Percentiles rank a stretch among this genome's conserved stretches.
Evolutionary conservation across 2,797 vertebrate species (phyloP).

Genomic region (Carcharodon carcharias): DNA sequence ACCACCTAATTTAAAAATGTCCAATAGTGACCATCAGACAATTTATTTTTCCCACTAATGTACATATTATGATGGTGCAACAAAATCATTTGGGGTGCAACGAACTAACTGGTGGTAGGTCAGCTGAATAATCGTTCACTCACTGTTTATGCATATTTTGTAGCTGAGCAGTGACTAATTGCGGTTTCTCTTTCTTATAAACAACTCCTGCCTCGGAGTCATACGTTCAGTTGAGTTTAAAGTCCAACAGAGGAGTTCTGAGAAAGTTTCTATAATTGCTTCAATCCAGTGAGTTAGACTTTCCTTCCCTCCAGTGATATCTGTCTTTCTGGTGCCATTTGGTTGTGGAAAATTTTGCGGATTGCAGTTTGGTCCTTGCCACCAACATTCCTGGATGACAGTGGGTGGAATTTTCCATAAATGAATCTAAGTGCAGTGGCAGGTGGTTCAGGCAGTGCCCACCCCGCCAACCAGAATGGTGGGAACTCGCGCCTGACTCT

Average conservation of each 20-base stretch:
- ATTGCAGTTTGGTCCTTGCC: neutral
- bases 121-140: neutral
- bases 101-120: neutral
- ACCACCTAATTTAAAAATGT: neutral
- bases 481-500: no score
- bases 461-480: no score
- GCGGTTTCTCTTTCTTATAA: neutral
- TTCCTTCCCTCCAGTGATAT: neutral
- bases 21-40: neutral
- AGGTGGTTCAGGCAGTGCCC: no score
- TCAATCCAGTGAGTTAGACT: neutral
- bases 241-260: neutral
- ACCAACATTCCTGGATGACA: neutral
- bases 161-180: neutral
- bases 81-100: neutral
- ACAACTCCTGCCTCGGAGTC: neutral
- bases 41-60: neutral
- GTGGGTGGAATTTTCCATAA: no score
- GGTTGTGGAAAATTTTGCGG: neutral
- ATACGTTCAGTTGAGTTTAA: neutral
- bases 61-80: neutral
- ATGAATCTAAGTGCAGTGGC: no score
- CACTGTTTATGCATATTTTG: neutral
- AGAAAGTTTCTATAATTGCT: neutral
- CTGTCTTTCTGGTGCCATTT: neutral